A percentile compares a stretch with the other conserved stretches of the same genome.
Evolutionary conservation across 2,888 invertebrate species (phyloP).

Genomic region (Napeogenes sylphis): DNA sequence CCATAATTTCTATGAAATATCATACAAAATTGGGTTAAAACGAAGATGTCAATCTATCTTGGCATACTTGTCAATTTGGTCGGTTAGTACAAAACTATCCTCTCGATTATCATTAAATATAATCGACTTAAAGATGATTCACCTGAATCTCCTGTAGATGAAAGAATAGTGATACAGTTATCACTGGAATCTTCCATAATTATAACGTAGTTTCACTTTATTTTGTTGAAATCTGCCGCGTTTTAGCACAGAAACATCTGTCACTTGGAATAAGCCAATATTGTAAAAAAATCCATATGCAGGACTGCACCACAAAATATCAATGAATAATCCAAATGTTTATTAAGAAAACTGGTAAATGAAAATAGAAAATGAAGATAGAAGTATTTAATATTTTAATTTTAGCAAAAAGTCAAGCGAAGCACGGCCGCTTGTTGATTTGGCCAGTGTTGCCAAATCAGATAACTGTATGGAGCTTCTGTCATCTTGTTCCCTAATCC

Average conservation of each 20-base stretch:
- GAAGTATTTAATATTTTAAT: constrained; percentile 25
- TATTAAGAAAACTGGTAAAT: constrained; percentile 13
- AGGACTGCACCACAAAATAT: constrained; percentile 16
- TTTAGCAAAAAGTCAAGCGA: constrained; percentile 40
- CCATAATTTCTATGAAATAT: constrained; percentile 13
- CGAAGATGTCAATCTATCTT: constrained; percentile 25
- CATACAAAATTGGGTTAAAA: constrained; percentile 14
- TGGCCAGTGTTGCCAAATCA: constrained; percentile 50
- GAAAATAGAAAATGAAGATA: constrained; percentile 22
- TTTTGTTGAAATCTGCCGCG: constrained; percentile 56
- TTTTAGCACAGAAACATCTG: constrained; percentile 62
- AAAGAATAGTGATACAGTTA: constrained; percentile 41
- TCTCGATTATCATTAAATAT: constrained; percentile 25
- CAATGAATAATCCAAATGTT: constrained; percentile 15
- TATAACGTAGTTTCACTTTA: constrained; percentile 34
- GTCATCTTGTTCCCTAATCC: no score
- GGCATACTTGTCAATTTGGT: constrained; percentile 35
- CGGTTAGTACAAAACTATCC: constrained; percentile 44
- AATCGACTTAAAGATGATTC: constrained; percentile 36
- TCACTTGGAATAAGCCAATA: constrained; percentile 48
- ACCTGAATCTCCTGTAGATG: constrained; percentile 47
- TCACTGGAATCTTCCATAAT: constrained; percentile 55
- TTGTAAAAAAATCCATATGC: constrained; percentile 45
- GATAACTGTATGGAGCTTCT: neutral
- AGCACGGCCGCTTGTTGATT: constrained; percentile 68